Evolutionary conservation across 2,888 invertebrate genomes (phyloP).

Genomic region (Thera obeliscata): DNA sequence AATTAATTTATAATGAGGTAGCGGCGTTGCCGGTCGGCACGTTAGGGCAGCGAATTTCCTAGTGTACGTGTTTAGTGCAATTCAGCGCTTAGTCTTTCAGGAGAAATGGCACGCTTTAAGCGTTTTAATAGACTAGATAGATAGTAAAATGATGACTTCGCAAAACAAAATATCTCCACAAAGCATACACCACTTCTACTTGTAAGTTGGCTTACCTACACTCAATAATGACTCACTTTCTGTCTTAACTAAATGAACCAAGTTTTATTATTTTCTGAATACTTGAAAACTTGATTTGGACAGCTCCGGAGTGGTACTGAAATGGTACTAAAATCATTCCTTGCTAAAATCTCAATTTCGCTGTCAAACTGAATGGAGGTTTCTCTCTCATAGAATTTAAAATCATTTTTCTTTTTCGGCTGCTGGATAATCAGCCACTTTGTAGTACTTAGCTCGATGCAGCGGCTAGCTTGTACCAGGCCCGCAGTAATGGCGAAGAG

Average conservation of each 20-base stretch:
- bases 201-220: neutral
- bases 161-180: neutral
- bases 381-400: slow-evolving; percentile 30
- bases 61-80: slow-evolving; percentile 44
- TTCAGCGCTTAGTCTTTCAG: slow-evolving; percentile 40
- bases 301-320: slow-evolving; percentile 11
- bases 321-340: slow-evolving; percentile 10
- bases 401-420: slow-evolving; percentile 23
- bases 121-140: slow-evolving; percentile 15
- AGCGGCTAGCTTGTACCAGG: slow-evolving; percentile 41
- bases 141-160: neutral
- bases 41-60: slow-evolving; percentile 55
- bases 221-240: slow-evolving; percentile 23
- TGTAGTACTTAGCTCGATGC: slow-evolving; percentile 24
- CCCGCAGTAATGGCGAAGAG: slow-evolving; percentile 52
- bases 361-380: slow-evolving; percentile 27
- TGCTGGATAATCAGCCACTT: slow-evolving; percentile 31
- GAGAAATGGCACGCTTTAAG: slow-evolving; percentile 22
- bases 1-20: slow-evolving; percentile 71
- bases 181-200: neutral
- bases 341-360: slow-evolving; percentile 25
- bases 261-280: slow-evolving; percentile 26
- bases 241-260: slow-evolving; percentile 13
- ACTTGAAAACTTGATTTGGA: slow-evolving; percentile 11
- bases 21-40: slow-evolving; percentile 48